phyloP scores from a whole-genome alignment of 2,113 vertebrate genomes.

The Spermophilus dauricus region DNA sequence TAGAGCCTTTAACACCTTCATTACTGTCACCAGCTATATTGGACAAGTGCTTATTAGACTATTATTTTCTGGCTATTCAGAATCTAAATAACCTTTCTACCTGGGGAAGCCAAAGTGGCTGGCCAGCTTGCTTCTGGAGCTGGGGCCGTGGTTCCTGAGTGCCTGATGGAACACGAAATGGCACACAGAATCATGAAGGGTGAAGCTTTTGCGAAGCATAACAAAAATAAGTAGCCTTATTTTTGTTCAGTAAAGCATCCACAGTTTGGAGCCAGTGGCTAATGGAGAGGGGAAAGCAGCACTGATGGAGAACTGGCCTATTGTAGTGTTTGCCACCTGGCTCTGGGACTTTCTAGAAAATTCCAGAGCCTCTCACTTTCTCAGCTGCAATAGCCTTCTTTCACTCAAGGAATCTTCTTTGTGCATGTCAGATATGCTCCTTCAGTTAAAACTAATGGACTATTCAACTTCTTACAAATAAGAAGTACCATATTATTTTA shows the following conservation, averaged over 20 bases:
- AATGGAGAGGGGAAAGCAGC: not conserved
- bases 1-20: not conserved
- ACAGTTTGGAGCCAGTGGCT: not conserved
- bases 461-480: not conserved
- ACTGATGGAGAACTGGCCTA: not conserved
- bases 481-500: not conserved
- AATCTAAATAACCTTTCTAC: not conserved
- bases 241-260: no score
- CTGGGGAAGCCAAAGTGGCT: not conserved
- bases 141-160: no score
- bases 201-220: not conserved
- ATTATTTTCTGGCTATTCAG: not conserved
- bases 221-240: no score
- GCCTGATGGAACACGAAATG: not conserved
- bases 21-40: not conserved
- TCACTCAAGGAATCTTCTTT: no score
- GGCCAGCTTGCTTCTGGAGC: not conserved
- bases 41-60: not conserved
- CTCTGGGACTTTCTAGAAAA: not conserved
- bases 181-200: not conserved
- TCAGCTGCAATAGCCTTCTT: not conserved
- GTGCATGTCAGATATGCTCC: not conserved
- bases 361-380: not conserved
- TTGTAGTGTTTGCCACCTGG: accelerated
- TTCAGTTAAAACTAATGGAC: not conserved